Conservation (phyloP, 2,797 vertebrate species). For the Loris lydekkerianus region DNA sequence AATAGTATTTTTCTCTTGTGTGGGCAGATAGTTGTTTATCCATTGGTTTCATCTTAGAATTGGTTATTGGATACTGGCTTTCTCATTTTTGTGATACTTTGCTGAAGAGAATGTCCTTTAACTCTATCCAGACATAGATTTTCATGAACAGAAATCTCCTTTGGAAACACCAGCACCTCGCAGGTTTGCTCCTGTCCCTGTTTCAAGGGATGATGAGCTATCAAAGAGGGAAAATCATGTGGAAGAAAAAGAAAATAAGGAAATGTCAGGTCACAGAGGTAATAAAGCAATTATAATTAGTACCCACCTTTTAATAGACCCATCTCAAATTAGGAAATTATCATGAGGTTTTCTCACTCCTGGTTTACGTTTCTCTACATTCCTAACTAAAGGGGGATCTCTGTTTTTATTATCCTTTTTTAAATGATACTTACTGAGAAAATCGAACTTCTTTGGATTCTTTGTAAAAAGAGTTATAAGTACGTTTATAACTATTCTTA, state of each 20-base stretch:
- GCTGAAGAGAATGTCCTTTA: too few relatives aligned
- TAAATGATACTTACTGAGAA: neutral
- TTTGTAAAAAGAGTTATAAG: constrained; percentile 1
- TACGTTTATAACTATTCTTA: constrained; percentile 37
- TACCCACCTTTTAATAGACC: neutral
- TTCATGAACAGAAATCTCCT: constrained; percentile 83
- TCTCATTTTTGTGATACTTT: too few relatives aligned
- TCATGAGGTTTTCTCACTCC: neutral
- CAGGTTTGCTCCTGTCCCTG: constrained; percentile 90
- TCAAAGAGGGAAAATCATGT: constrained; percentile 78
- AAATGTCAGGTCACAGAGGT: constrained; percentile 78
- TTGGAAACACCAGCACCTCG: constrained; percentile 91
- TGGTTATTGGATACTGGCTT: too few relatives aligned
- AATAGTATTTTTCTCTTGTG: too few relatives aligned
- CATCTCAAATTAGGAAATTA: constrained; percentile 34
- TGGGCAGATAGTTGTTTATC: too few relatives aligned
- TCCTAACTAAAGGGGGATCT: neutral
- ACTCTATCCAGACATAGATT: neutral
- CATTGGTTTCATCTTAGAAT: too few relatives aligned
- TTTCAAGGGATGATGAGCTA: constrained; percentile 86
- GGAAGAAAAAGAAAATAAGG: constrained; percentile 86
- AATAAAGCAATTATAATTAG: constrained; percentile 33
- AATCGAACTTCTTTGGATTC: constrained; percentile 13
- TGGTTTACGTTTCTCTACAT: constrained; percentile 22
- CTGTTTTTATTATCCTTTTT: constrained; percentile 58